Evolutionary conservation across 2,888 invertebrate genomes (phyloP).

Genomic region (Cerastis leucographa): DNA sequence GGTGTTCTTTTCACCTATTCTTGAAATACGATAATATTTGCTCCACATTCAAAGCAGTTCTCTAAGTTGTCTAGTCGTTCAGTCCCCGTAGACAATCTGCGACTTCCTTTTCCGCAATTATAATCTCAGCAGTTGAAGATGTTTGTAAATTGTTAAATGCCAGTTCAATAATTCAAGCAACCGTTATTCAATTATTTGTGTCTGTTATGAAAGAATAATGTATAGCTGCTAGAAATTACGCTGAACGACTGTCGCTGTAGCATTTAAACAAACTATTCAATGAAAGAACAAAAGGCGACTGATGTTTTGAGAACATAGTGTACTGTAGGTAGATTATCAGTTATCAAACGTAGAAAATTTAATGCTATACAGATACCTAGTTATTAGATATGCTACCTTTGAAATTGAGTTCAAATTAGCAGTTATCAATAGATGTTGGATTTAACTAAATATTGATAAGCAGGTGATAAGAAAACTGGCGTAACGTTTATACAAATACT

Average conservation of each 20-base stretch:
- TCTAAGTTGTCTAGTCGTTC: constrained; percentile 36
- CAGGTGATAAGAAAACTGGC: constrained; percentile 81
- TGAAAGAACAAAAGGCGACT: constrained; percentile 62
- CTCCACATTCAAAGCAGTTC: constrained; percentile 33
- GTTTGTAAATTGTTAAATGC: constrained; percentile 26
- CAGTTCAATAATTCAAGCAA: constrained; percentile 24
- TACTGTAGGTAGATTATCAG: constrained; percentile 12
- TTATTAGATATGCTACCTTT: constrained; percentile 12
- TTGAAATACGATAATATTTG: constrained; percentile 14
- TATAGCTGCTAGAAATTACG: constrained; percentile 40
- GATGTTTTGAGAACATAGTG: constrained; percentile 58
- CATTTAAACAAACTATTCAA: constrained; percentile 67
- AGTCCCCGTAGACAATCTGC: constrained; percentile 77
- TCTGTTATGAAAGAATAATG: constrained; percentile 38
- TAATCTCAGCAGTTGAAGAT: constrained; percentile 53
- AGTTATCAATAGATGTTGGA: constrained; percentile 67
- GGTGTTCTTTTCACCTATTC: no score
- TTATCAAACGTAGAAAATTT: constrained; percentile 14
- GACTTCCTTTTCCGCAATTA: constrained; percentile 80
- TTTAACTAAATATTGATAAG: constrained; percentile 79
- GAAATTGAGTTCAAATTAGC: constrained; percentile 55
- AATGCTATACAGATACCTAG: constrained; percentile 12
- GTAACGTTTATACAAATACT: constrained; percentile 67
- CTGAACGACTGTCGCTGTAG: constrained; percentile 44
- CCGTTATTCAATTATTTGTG: constrained; percentile 33